Conservation (phyloP, 2,113 vertebrate species). For the Onychorhynchus coronatus region DNA sequence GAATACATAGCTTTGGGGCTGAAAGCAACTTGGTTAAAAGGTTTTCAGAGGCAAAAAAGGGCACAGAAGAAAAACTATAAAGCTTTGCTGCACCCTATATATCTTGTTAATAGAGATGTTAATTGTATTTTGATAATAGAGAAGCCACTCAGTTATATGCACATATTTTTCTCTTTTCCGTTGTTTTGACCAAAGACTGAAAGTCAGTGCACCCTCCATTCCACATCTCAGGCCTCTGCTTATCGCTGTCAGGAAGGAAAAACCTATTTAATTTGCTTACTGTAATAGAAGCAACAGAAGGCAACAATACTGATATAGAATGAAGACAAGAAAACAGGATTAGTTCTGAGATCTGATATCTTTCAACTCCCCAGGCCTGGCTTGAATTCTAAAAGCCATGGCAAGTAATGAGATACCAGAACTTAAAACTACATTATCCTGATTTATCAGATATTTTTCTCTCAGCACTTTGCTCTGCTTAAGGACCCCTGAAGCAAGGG, state of each 20-base stretch:
- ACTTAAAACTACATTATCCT: conserved; percentile 37
- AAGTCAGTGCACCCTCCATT: not conserved
- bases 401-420: conserved; percentile 41
- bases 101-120: not conserved
- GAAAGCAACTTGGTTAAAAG: not conserved
- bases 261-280: conserved; percentile 33
- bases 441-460: conserved; percentile 44
- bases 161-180: not conserved
- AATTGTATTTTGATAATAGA: not conserved
- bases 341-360: conserved; percentile 45
- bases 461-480: conserved; percentile 22
- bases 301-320: conserved; percentile 9
- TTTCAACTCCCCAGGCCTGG: not conserved
- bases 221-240: not conserved
- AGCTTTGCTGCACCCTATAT: not conserved
- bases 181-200: not conserved
- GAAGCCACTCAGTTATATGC: not conserved
- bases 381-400: conserved; percentile 25
- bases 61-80: not conserved
- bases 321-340: conserved; percentile 38
- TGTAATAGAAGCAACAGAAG: not conserved
- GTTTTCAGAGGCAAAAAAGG: not conserved
- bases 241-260: not conserved
- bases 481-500: conserved; percentile 24
- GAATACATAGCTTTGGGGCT: not conserved